Base-by-base conservation (phyloP, 1,140 invertebrate genomes). In the Listronotus bonariensis region DNA sequence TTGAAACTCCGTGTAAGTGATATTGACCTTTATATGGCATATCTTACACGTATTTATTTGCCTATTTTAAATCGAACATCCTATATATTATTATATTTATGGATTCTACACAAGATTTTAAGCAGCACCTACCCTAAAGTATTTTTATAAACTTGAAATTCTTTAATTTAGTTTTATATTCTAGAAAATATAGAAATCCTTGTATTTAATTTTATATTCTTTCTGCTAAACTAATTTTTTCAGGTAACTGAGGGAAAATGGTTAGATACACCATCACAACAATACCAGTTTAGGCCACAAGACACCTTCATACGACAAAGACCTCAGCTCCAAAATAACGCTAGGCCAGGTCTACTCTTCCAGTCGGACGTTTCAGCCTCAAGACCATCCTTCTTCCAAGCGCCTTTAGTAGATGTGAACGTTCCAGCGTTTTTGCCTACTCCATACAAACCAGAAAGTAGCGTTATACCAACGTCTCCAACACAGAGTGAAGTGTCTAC, bases 401-500 rank as follows among this genome's bases (percentile, higher is more conserved):
- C 64, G 9, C 67, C 63, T 38, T 63, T 69, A 48, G 60, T 71
- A 10, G 68, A 72, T 12, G 18, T 70, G 3, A 67, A 62, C 20
- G 40, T 69, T 14, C 69, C 73, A 36, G 54, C 71, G 17, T 78
- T 78, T 63, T 48, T 78, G 26, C 77, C 77, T 9, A 78, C 77
- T n/a, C 77, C 77, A n/a, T 69, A 76, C 38, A 74, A 69, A 68
- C 73, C 77, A 3, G 72, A 72, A 45, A 51, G 34, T 14, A 41
- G 36, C 10, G 57, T 68, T 11, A 18, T 70, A 18, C 77, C 77
- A 6, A 78, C 77, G 5, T 72, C 71, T 0, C 69, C 77, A 11
- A 77, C 77, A 0, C 72, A 77, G 64, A 70, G 68, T 41, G 77
- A 78, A 65, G 72, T 75, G 11, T 76, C 77, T 0, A 75, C 75